Conservation (phyloP, 2,113 vertebrate genomes). For the Bungarus multicinctus region DNA sequence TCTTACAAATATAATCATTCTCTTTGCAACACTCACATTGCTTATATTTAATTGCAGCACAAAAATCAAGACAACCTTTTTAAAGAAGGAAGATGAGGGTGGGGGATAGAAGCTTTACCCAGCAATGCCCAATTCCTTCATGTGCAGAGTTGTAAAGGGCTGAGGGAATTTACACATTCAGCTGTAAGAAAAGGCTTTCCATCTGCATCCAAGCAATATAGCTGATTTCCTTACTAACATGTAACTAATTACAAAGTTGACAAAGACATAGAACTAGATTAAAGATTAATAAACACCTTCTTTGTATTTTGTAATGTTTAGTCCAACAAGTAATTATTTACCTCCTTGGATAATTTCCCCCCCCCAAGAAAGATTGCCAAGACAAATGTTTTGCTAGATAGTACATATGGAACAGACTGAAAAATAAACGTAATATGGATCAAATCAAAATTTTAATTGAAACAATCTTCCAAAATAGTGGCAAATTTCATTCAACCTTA, state of each 20-base stretch:
- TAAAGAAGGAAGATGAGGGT: neutral
- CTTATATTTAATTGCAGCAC: neutral
- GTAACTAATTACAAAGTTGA: neutral
- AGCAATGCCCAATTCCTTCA: neutral
- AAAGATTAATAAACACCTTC: neutral
- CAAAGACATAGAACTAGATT: neutral
- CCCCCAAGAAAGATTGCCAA: neutral
- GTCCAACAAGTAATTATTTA: neutral
- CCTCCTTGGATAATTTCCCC: neutral
- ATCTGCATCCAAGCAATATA: neutral
- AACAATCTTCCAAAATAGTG: neutral
- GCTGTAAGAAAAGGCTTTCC: neutral
- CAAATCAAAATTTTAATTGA: neutral
- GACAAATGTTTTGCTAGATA: neutral
- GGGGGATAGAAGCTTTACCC: neutral
- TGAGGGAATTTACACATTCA: neutral
- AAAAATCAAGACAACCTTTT: neutral
- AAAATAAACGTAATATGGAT: neutral
- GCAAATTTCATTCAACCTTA: neutral
- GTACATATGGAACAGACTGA: neutral
- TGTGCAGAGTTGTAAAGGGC: neutral
- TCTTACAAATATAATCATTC: neutral
- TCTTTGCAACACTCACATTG: neutral
- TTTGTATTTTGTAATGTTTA: neutral
- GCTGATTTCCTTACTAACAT: neutral